These are phyloP conservation scores for Notodonta ziczac DNA, from an alignment of 2,888 invertebrate species.

Conservation along the genomic window DNA sequence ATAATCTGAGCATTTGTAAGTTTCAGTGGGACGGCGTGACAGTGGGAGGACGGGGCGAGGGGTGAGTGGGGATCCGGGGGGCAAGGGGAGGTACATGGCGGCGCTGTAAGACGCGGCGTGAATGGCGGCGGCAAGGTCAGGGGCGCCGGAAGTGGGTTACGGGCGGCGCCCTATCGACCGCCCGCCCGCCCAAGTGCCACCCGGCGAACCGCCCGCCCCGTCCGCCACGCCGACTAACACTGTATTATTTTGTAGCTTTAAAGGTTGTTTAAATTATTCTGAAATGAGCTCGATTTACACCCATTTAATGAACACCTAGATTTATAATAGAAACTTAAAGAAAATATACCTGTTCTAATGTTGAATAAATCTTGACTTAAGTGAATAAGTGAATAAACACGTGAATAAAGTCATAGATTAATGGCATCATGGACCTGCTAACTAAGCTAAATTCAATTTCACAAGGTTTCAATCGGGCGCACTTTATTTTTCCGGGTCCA, in stretches of 20 bases:
- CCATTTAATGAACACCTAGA: background rate
- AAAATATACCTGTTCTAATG: background rate
- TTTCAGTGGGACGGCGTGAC: constrained; percentile 40
- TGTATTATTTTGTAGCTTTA: constrained; percentile 32
- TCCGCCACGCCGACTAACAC: constrained; percentile 37
- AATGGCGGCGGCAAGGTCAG: constrained; percentile 83
- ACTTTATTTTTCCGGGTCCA: constrained; percentile 22
- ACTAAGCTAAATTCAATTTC: background rate
- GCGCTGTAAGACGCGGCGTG: constrained; percentile 73
- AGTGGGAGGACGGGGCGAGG: constrained; percentile 29
- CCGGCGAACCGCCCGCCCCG: constrained; percentile 28
- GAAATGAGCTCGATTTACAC: background rate
- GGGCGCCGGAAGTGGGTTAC: constrained; percentile 84
- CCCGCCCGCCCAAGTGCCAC: constrained; percentile 28
- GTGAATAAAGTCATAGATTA: constrained; percentile 1
- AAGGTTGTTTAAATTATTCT: constrained; percentile 18
- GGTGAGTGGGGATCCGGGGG: constrained; percentile 20
- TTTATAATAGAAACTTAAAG: background rate
- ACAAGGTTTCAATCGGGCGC: constrained; percentile 9
- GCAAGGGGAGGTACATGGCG: constrained; percentile 35
- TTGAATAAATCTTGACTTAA: background rate
- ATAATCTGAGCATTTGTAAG: constrained; percentile 64
- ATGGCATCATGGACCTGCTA: constrained; percentile 7
- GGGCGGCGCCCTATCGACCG: constrained; percentile 80
- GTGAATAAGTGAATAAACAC: background rate